phyloP scores from a whole-genome alignment of 2,888 invertebrate species.

The Lottia gigantea region DNA sequence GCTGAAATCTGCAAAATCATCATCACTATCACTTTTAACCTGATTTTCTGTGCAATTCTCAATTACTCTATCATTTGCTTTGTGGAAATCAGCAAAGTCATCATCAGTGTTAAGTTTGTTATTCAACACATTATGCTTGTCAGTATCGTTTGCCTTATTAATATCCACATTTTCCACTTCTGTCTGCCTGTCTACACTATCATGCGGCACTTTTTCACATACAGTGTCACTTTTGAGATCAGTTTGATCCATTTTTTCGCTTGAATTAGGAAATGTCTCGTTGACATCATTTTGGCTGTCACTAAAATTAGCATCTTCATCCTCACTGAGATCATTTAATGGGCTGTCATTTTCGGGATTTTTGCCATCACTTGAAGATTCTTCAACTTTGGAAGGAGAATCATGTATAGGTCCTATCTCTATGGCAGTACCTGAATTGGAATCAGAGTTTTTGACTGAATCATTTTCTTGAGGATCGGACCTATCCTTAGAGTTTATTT shows the following conservation, averaged over 20 bases:
- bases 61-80: not conserved
- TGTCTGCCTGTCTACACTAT: not conserved
- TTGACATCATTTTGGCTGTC: no score
- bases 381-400: no score
- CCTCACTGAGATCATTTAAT: not conserved
- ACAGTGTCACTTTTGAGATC: not conserved
- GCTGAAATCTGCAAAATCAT: constrained; percentile 16
- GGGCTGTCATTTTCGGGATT: no score
- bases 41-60: not conserved
- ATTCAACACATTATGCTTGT: not conserved
- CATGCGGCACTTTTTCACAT: not conserved
- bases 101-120: not conserved
- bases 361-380: no score
- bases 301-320: not conserved
- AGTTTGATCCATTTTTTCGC: not conserved
- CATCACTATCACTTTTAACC: not conserved
- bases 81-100: constrained; percentile 13
- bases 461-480: no score
- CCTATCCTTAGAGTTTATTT: no score
- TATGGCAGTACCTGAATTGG: no score
- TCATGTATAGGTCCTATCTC: no score
- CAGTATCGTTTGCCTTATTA: not conserved
- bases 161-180: not conserved
- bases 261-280: no score
- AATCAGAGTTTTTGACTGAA: no score